Evolutionary conservation across 2,113 vertebrate species (phyloP).

Genomic region (Anthoscopus minutus): DNA sequence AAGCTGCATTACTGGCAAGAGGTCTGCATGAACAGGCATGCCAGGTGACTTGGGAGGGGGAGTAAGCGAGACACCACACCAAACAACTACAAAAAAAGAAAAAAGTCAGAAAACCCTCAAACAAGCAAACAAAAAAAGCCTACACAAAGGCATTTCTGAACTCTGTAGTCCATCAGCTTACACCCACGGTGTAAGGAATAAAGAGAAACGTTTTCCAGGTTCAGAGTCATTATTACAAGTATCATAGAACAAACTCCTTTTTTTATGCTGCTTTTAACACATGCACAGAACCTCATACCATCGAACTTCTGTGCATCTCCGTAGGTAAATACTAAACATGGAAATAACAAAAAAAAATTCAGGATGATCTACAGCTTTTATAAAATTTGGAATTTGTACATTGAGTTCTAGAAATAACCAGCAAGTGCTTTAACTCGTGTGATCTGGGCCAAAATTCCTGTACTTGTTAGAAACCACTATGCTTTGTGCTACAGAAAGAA

Average conservation of each 20-base stretch:
- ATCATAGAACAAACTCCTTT: neutral
- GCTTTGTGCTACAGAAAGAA: conserved; percentile 50
- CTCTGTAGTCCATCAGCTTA: neutral
- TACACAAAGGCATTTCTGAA: neutral
- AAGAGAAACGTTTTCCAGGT: neutral
- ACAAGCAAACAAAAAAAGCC: neutral
- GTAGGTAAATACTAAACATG: neutral
- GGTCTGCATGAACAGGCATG: neutral
- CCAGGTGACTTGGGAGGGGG: neutral
- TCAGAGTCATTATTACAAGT: neutral
- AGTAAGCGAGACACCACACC: neutral
- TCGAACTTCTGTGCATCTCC: neutral
- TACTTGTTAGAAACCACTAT: conserved; percentile 34
- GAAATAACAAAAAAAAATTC: neutral
- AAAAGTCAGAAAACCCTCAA: neutral
- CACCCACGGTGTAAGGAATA: neutral
- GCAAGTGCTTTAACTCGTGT: neutral
- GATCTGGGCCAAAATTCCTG: conserved; percentile 33
- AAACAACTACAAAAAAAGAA: neutral
- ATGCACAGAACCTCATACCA: neutral
- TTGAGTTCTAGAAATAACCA: neutral
- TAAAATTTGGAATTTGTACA: neutral
- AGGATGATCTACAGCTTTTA: neutral
- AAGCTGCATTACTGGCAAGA: neutral
- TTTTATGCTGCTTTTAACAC: neutral